These are phyloP conservation scores for Caenorhabditis angaria DNA, from an alignment of 2,888 invertebrate genomes.

Conservation along the genomic window DNA sequence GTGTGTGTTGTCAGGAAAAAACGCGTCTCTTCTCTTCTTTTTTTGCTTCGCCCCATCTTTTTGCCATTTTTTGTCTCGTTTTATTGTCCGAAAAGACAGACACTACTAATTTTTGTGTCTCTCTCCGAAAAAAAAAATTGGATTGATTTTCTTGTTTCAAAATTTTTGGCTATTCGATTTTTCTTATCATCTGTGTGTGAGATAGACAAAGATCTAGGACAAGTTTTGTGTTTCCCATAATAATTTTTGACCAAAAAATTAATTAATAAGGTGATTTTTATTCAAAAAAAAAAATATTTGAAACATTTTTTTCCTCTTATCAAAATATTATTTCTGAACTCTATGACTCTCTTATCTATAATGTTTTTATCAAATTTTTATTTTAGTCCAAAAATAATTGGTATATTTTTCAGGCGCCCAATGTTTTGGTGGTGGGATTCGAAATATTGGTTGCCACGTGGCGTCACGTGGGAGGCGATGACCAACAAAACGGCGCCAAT, in stretches of 20 bases:
- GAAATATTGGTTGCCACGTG: slow-evolving; percentile 66
- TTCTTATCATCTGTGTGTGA: neutral
- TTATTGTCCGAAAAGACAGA: neutral
- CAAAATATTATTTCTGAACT: too few species aligned
- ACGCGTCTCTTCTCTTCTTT: slow-evolving; percentile 1
- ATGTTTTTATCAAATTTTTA: neutral
- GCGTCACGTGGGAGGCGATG: slow-evolving; percentile 63
- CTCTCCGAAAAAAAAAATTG: too few species aligned
- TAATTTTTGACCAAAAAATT: too few species aligned
- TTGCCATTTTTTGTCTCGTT: too few species aligned
- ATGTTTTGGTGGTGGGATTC: slow-evolving; percentile 57
- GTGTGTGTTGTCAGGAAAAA: neutral
- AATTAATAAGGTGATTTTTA: neutral
- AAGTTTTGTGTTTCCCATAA: neutral
- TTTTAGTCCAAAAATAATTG: neutral
- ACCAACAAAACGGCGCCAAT: slow-evolving; percentile 41
- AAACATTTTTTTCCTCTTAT: too few species aligned
- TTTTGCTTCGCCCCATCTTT: too few species aligned
- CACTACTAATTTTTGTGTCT: neutral
- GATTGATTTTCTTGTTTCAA: neutral
- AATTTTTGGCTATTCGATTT: neutral
- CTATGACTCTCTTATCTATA: too few species aligned
- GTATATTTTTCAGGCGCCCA: neutral
- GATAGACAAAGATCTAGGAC: neutral
- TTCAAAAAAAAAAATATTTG: too few species aligned